These are phyloP conservation scores for Scaptomyza graminum DNA, from an alignment of 1,140 invertebrate species.

Conservation along the genomic window DNA sequence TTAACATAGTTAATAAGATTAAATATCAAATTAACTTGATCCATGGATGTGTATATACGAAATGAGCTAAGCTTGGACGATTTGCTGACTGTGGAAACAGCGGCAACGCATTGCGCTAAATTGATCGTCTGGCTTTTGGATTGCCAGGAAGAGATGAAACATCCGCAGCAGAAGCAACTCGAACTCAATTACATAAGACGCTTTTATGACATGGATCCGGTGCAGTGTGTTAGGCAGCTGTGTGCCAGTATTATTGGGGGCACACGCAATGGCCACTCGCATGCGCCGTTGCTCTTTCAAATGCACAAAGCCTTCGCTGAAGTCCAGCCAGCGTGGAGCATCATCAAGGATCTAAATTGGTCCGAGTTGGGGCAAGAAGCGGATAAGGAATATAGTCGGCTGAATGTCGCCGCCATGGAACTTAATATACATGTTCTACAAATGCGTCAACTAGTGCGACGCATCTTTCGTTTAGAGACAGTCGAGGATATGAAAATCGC, in stretches of 20 bases:
- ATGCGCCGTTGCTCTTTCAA: conserved; percentile 42
- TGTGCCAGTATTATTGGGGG: conserved; percentile 43
- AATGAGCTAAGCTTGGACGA: conserved; percentile 44
- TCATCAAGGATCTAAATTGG: conserved; percentile 62
- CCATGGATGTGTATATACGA: conserved; percentile 59
- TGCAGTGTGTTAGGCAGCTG: conserved; percentile 39
- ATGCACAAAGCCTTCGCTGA: conserved; percentile 47
- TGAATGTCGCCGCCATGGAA: conserved; percentile 11
- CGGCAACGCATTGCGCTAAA: conserved; percentile 41
- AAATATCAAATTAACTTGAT: neutral
- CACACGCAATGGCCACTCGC: conserved; percentile 44
- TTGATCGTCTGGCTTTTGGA: conserved; percentile 51
- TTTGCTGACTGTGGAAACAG: conserved; percentile 48
- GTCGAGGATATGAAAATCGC: conserved; percentile 45
- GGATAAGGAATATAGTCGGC: neutral
- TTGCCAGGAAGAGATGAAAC: conserved; percentile 44
- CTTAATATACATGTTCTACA: conserved; percentile 40
- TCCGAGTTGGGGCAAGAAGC: conserved; percentile 18
- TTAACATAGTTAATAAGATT: neutral
- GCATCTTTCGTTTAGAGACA: conserved; percentile 46
- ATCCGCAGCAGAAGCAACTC: conserved; percentile 26
- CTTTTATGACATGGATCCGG: conserved; percentile 18
- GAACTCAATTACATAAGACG: conserved; percentile 21
- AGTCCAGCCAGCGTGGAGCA: conserved; percentile 48
- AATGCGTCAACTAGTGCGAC: conserved; percentile 58